Evolutionary conservation across 2,797 vertebrate genomes (phyloP).

Genomic region (Cuniculus paca): DNA sequence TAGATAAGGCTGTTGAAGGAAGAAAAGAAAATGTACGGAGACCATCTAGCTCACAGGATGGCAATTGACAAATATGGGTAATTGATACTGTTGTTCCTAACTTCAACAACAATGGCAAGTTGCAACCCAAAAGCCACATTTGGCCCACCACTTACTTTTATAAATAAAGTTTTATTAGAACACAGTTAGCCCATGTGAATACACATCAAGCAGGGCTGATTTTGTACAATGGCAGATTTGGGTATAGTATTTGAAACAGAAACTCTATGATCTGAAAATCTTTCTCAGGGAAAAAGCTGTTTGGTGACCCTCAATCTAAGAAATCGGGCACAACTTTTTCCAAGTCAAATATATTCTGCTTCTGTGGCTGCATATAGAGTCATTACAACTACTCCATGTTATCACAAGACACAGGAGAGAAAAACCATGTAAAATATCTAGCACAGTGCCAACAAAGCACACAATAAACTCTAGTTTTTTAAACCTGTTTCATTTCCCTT

Average conservation of each 20-base stretch:
- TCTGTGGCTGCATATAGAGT: neutral
- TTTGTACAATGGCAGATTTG: neutral
- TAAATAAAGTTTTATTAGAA: conserved; percentile 64
- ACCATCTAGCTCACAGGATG: neutral
- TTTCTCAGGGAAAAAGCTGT: neutral
- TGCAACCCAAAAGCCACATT: neutral
- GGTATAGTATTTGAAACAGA: neutral
- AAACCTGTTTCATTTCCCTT: neutral
- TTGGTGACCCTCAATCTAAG: neutral
- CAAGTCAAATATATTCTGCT: neutral
- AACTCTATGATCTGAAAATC: neutral
- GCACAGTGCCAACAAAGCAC: neutral
- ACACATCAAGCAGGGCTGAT: neutral
- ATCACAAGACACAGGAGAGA: neutral
- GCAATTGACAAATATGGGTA: neutral
- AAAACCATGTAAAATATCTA: neutral
- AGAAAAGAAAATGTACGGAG: neutral
- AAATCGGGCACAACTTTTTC: neutral
- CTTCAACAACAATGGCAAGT: conserved; percentile 7
- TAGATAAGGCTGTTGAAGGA: neutral
- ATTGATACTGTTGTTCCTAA: conserved; percentile 30
- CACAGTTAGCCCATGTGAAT: neutral
- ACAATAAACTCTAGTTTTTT: neutral
- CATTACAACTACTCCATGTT: neutral
- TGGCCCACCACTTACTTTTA: neutral